phyloP scores from a whole-genome alignment of 2,113 vertebrate species.

The Stegostoma tigrinum region DNA sequence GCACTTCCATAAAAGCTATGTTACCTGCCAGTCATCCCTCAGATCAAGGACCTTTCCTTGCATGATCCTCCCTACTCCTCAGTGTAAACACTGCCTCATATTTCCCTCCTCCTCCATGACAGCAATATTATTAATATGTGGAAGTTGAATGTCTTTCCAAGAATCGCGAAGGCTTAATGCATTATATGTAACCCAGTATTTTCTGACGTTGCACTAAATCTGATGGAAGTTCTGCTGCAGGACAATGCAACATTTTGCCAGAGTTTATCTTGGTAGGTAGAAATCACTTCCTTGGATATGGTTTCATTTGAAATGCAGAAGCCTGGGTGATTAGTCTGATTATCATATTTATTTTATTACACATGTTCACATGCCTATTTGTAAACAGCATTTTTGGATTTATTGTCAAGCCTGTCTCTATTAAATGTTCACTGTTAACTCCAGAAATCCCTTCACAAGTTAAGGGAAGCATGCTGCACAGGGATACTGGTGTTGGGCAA shows the following conservation, averaged over 20 bases:
- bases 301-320: not conserved
- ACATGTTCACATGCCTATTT: not conserved
- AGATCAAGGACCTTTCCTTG: not conserved
- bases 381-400: not conserved
- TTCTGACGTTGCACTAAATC: not conserved
- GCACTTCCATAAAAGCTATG: not conserved
- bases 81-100: not conserved
- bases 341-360: not conserved
- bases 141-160: not conserved
- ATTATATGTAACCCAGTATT: not conserved
- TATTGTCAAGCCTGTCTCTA: not conserved
- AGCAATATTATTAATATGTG: constrained; percentile 4
- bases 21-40: not conserved
- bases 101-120: not conserved
- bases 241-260: not conserved
- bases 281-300: not conserved
- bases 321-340: not conserved
- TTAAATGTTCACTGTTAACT: not conserved
- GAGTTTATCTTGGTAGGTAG: constrained; percentile 7
- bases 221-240: not conserved
- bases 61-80: not conserved
- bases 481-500: not conserved
- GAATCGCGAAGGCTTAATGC: not conserved
- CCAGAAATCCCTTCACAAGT: not conserved
- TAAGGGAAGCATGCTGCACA: not conserved